phyloP scores from a whole-genome alignment of 2,888 invertebrate species.

The Apodemia zela region DNA sequence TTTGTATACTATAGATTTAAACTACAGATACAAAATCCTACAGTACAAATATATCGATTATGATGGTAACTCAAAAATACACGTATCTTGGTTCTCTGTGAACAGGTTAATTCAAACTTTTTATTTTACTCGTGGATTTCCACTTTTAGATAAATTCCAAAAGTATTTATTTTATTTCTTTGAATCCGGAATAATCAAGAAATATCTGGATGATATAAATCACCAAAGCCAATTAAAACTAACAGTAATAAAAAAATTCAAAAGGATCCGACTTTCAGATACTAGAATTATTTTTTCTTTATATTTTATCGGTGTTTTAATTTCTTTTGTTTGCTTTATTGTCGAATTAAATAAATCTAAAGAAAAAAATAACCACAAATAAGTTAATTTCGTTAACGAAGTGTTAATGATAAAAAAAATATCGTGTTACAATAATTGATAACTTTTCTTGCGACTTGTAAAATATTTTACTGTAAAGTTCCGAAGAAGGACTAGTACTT shows the following conservation, averaged over 20 bases:
- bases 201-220: conserved; percentile 27
- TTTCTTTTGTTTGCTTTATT: conserved; percentile 42
- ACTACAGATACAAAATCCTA: conserved; percentile 37
- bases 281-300: conserved; percentile 42
- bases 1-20: conserved; percentile 43
- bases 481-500: too few relatives aligned
- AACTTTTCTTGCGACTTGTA: too few relatives aligned
- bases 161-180: conserved; percentile 32
- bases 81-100: conserved; percentile 42
- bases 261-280: conserved; percentile 34
- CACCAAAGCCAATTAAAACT: not conserved
- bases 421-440: too few relatives aligned
- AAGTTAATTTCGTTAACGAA: too few relatives aligned
- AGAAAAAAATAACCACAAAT: not conserved
- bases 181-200: conserved; percentile 45
- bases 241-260: conserved; percentile 27
- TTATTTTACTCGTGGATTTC: too few relatives aligned
- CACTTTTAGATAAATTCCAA: too few relatives aligned
- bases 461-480: too few relatives aligned
- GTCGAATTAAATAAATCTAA: conserved; percentile 26
- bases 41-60: conserved; percentile 29
- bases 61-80: conserved; percentile 38
- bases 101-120: conserved; percentile 34
- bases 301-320: conserved; percentile 36
- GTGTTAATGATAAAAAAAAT: too few relatives aligned